Base-by-base conservation (phyloP, 2,797 vertebrate species). In the Falco biarmicus region DNA sequence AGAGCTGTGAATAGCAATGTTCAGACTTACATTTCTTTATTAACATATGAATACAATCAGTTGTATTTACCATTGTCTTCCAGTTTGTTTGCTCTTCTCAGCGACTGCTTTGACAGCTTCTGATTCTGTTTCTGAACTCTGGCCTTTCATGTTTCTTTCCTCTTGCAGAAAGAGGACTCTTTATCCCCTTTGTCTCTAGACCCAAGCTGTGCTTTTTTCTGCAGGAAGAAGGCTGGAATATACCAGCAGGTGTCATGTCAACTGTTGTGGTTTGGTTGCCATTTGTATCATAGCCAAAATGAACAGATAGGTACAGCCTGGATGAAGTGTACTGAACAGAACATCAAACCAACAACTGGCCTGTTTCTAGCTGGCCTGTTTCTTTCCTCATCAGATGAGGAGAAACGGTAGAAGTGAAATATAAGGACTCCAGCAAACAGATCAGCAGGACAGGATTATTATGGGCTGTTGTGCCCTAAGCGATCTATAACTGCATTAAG, bases 21-120 rank as follows among this genome's bases (percentile, higher is more conserved):
- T 95, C 77, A 88, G 54, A 37, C 88, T 86, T 68, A 43, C 59
- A 37, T 79, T 82, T 86, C 83, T 86, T 86, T 78, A 69, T 82
- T 89, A 94, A 83, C 28, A 69, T 47, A 24, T 6, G 15, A 92
- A n/a, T 51, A 91, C 93, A 96, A 90, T 93, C 4, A 1, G 12
- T 51, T 37, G 59, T 76, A 92, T 95, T 96, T 94, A 96, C 66
- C 69, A 94, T 90, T 96, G 94, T 97, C 61, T 77, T 94, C 34
- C 54, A 54, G 31, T 78, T 79, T 95, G 90, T 87, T 96, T 83
- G 73, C 26, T 93, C 47, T 89, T 88, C 76, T 95, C 91, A 94
- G 50, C 2, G 4, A 48, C 2, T 25, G 57, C 57, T 87, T 80
- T 84, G 84, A 91, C 34, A 90, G 50, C 16, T 84, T 71, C 83